Conservation (phyloP, 30 jellyfish, hydroid and myxozoan genomes). For the Sanderia malayensis region DNA sequence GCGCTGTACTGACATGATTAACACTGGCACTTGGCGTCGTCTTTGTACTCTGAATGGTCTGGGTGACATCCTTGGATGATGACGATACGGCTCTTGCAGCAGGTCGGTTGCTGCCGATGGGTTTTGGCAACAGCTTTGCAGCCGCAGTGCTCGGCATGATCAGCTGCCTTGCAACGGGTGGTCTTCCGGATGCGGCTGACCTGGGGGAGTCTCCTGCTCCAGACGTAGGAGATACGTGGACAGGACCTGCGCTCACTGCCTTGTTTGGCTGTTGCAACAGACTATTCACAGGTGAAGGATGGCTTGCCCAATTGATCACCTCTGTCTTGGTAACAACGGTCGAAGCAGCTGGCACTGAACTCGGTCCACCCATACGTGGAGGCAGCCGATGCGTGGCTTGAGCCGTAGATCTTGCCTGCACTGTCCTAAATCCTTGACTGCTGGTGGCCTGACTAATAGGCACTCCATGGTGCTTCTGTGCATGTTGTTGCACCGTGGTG, state of each 20-base stretch:
- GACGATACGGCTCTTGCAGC: constrained; percentile 12
- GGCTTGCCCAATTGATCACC: constrained; percentile 48
- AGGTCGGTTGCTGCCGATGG: constrained; percentile 97
- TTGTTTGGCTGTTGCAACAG: not conserved
- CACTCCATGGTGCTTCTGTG: constrained; percentile 7
- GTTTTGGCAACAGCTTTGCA: constrained; percentile 76
- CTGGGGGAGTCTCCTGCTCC: too few species aligned
- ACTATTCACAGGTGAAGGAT: constrained; percentile 11
- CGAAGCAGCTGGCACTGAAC: constrained; percentile 16
- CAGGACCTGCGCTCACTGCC: not conserved
- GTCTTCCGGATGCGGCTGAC: constrained; percentile 14
- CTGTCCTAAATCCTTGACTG: not conserved
- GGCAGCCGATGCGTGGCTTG: constrained; percentile 51
- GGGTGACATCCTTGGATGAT: constrained; percentile 53
- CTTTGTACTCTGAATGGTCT: constrained; percentile 58
- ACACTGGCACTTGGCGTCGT: constrained; percentile 49
- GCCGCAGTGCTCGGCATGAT: constrained; percentile 44
- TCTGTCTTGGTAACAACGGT: constrained; percentile 22
- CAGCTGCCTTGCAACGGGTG: constrained; percentile 64
- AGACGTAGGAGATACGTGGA: not conserved
- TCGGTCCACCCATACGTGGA: constrained; percentile 57
- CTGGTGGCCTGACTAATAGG: constrained; percentile 10
- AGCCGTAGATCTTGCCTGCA: constrained; percentile 14
- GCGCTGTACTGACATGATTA: constrained; percentile 51
- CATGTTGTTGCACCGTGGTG: constrained; percentile 12